phyloP scores from a whole-genome alignment of 2,113 vertebrate species.

The Scophthalmus maximus region DNA sequence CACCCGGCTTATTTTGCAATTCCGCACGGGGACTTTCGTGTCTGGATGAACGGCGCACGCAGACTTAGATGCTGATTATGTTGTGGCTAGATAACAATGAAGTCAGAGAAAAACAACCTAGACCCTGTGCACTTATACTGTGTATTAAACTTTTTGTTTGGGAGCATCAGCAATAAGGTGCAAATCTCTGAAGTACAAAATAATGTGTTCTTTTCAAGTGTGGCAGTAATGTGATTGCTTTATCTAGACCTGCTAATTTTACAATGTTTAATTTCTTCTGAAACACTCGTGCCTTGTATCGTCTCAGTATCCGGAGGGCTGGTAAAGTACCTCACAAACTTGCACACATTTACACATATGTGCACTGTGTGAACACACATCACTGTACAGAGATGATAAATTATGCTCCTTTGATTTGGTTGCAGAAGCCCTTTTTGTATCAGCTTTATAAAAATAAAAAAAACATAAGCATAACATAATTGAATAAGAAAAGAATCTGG shows the following conservation, averaged over 20 bases:
- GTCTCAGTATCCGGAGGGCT: slow-evolving; percentile 68
- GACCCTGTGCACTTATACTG: slow-evolving; percentile 54
- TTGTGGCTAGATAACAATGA: slow-evolving; percentile 78
- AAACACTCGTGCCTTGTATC: slow-evolving; percentile 55
- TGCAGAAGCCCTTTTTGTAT: slow-evolving; percentile 58
- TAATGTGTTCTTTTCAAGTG: slow-evolving; percentile 76
- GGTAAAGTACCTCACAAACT: slow-evolving; percentile 40
- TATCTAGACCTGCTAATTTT: slow-evolving; percentile 79
- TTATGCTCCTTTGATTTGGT: slow-evolving; percentile 72
- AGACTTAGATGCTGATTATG: slow-evolving; percentile 78
- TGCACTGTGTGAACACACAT: slow-evolving; percentile 58
- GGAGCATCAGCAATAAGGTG: slow-evolving; percentile 79
- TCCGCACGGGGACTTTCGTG: slow-evolving; percentile 73
- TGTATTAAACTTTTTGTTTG: slow-evolving; percentile 74
- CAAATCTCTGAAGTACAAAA: slow-evolving; percentile 67
- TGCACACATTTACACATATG: slow-evolving; percentile 53
- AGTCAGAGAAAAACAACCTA: slow-evolving; percentile 64
- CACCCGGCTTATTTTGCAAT: slow-evolving; percentile 83
- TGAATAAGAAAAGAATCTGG: slow-evolving; percentile 76
- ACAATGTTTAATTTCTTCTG: slow-evolving; percentile 72
- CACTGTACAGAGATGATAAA: slow-evolving; percentile 64
- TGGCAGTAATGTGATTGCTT: slow-evolving; percentile 76
- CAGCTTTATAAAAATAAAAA: slow-evolving; percentile 54
- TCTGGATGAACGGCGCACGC: slow-evolving; percentile 56
- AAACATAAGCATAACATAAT: slow-evolving; percentile 74